These are phyloP conservation scores for Momotus momota DNA, from an alignment of 2,797 vertebrate species.

Conservation along the genomic window DNA sequence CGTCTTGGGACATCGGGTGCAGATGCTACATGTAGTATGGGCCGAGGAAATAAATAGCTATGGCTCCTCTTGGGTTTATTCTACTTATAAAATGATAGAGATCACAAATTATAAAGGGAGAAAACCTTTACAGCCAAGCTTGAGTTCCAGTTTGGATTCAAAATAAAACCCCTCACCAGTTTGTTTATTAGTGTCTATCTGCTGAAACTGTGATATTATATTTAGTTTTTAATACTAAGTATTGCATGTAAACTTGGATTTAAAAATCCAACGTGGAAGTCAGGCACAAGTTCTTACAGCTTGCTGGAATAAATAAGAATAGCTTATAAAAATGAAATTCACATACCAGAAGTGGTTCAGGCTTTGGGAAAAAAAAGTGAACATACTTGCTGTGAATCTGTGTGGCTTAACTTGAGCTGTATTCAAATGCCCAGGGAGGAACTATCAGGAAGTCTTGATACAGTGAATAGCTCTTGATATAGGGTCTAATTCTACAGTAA, in stretches of 20 bases:
- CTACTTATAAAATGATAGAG: neutral
- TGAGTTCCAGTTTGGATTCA: neutral
- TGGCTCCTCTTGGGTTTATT: neutral
- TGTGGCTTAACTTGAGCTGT: neutral
- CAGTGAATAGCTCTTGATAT: neutral
- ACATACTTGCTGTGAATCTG: neutral
- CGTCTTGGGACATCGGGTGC: neutral
- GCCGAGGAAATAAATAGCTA: neutral
- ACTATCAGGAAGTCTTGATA: neutral
- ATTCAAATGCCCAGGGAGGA: neutral
- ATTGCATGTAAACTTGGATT: neutral
- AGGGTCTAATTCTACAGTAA: neutral
- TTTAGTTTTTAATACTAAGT: neutral
- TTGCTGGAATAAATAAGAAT: neutral
- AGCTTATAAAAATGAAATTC: neutral
- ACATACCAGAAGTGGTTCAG: neutral
- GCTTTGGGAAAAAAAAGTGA: neutral
- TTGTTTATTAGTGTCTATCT: neutral
- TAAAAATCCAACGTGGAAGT: neutral
- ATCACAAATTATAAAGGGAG: neutral
- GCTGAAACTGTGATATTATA: neutral
- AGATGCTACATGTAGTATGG: neutral
- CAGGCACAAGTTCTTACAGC: neutral
- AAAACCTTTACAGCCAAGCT: neutral
- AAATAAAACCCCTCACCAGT: neutral